A percentile compares a stretch with the other conserved stretches of the same genome.
Evolutionary conservation across 2,797 vertebrate genomes (phyloP).

Genomic region (Peromyscus melanophrys): DNA sequence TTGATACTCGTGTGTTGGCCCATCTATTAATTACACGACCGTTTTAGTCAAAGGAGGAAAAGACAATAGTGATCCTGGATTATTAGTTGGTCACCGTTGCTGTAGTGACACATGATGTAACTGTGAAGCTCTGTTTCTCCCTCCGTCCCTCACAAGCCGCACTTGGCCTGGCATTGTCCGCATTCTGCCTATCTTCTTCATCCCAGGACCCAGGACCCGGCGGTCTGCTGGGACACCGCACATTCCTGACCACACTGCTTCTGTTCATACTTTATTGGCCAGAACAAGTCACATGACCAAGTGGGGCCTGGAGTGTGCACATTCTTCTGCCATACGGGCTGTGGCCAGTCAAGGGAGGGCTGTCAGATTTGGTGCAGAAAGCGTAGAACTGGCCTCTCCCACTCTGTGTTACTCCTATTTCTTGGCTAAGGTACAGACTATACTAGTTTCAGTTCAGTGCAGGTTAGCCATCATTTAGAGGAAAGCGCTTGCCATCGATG

Average conservation of each 20-base stretch:
- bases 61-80: background rate
- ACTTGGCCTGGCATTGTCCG: background rate
- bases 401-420: background rate
- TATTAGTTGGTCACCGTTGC: background rate
- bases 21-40: background rate
- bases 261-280: background rate
- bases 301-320: background rate
- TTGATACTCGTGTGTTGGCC: too few species aligned
- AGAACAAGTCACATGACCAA: constrained; percentile 33
- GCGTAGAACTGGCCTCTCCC: too few species aligned
- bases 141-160: background rate
- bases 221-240: background rate
- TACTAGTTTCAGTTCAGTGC: background rate
- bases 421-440: background rate
- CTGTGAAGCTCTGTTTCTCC: background rate
- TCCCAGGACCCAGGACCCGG: background rate
- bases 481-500: background rate
- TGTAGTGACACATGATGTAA: background rate
- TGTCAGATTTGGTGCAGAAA: background rate
- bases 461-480: background rate
- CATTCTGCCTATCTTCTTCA: background rate
- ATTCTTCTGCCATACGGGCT: background rate
- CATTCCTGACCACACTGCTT: background rate
- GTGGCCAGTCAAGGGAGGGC: background rate
- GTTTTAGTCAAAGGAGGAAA: background rate